phyloP scores from a whole-genome alignment of 2,888 invertebrate species.

The Cantharis flavilabris region DNA sequence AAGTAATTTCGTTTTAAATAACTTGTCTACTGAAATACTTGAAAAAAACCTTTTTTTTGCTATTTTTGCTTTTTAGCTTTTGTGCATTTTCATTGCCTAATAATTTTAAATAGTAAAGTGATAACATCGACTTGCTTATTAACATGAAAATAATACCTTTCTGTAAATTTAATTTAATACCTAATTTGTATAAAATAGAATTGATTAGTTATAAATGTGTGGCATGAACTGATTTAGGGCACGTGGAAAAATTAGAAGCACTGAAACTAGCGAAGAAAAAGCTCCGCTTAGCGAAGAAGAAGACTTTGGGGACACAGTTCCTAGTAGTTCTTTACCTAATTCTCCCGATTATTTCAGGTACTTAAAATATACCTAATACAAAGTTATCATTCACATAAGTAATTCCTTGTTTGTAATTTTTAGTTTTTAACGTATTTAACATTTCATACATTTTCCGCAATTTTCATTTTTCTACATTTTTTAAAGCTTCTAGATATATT shows the following conservation, averaged over 20 bases:
- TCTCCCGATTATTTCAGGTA: slow-evolving; percentile 51
- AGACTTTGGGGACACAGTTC: slow-evolving; percentile 47
- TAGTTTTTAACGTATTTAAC: background rate
- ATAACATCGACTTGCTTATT: background rate
- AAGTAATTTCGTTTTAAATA: background rate
- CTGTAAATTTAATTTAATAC: background rate
- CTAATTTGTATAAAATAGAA: background rate
- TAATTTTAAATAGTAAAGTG: background rate
- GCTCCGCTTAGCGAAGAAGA: slow-evolving; percentile 43
- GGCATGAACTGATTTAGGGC: slow-evolving; percentile 21
- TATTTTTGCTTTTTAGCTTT: background rate
- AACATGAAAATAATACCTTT: background rate
- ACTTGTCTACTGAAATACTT: background rate
- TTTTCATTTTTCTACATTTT: background rate
- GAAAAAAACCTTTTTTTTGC: background rate
- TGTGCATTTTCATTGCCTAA: background rate
- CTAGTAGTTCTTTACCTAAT: slow-evolving; percentile 43
- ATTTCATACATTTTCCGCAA: background rate
- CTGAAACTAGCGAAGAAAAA: slow-evolving; percentile 42
- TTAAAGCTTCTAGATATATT: background rate
- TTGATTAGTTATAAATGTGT: slow-evolving; percentile 6
- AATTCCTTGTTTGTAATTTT: background rate
- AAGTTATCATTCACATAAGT: background rate
- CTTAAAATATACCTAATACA: background rate
- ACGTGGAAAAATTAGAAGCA: slow-evolving; percentile 9